Evolutionary conservation across 1,140 invertebrate genomes (phyloP).

Genomic region (Drosophila sulfurigaster): DNA sequence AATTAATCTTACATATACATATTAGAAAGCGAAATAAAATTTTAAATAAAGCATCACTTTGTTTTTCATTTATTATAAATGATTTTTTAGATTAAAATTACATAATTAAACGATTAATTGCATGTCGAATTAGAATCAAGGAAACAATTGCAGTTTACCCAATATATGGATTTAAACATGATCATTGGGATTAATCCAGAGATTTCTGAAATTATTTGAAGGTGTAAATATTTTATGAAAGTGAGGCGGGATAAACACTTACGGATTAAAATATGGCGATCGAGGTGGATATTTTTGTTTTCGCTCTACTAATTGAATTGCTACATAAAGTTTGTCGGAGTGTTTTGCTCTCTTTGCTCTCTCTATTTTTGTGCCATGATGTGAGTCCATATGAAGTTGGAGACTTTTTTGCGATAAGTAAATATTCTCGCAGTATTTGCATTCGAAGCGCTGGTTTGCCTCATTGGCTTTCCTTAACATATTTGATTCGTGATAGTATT

Average conservation of each 20-base stretch:
- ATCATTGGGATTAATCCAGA: constrained; percentile 6
- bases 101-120: background rate
- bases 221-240: background rate
- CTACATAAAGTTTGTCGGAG: background rate
- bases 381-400: constrained; percentile 16
- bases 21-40: constrained; percentile 63
- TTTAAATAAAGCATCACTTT: constrained; percentile 65
- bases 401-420: constrained; percentile 20
- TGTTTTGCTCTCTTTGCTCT: background rate
- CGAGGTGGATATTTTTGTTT: constrained; percentile 51
- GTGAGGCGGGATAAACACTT: constrained; percentile 1
- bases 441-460: constrained; percentile 4
- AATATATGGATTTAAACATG: background rate
- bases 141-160: too few relatives aligned
- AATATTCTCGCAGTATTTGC: constrained; percentile 31
- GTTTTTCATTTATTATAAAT: background rate
- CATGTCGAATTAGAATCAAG: too few relatives aligned
- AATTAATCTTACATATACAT: constrained; percentile 56
- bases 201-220: constrained; percentile 49
- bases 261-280: constrained; percentile 52
- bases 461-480: constrained; percentile 4
- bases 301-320: background rate
- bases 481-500: constrained; percentile 33
- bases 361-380: background rate
- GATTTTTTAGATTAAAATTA: background rate